Evolutionary conservation across 2,797 vertebrate species (phyloP), one percentile per base, ranked within the genome.

Genomic region (Anas acuta): DNA sequence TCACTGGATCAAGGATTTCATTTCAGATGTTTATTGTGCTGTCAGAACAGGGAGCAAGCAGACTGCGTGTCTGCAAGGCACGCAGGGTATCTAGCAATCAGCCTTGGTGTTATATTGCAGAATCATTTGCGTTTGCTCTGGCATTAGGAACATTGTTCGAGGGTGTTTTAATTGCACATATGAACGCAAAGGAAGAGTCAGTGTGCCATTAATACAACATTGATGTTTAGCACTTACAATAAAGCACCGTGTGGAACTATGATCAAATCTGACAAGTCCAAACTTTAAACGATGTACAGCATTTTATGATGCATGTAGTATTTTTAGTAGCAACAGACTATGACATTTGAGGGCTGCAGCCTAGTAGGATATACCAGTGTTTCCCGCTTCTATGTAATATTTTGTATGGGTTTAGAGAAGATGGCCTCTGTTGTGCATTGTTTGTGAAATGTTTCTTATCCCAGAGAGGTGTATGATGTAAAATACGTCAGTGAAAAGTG

Each of bases 401-500:
- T 96, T 96, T 66, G 92, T 92, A 85, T 96, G 95, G 96, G 87
- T 93, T 85, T 92, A 76, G 78, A 95, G 93, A 92, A 96, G 90
- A 93, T 93, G 92, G 93, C 92, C 88, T 96, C 95, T 94, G 94
- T 94, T 75, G 76, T 95, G 97, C 95, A 96, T 97, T 96, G 95
- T 97, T 95, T 95, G 93, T 93, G 96, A 97, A 91, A 96, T 94
- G 87, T 97, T 96, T 95, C 86, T 97, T 97, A 84, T 95, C 94
- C 95, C 92, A 96, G 83, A 97, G 94, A 97, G 89, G 96, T 94
- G 96, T 95, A 92, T 69, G 66, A 97, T 97, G 95, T 93, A 97
- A 97, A 97, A 97, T 97, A 95, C 62, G 96, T 92, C 91, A 92
- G 97, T 97, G 93, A 96, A 97, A 97, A 96, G 92, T 97, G 94